Percentiles rank a stretch among this genome's conserved stretches.
These are phyloP conservation scores for Drosophila sturtevanti DNA, from an alignment of 1,140 invertebrate genomes.

Conservation along the genomic window DNA sequence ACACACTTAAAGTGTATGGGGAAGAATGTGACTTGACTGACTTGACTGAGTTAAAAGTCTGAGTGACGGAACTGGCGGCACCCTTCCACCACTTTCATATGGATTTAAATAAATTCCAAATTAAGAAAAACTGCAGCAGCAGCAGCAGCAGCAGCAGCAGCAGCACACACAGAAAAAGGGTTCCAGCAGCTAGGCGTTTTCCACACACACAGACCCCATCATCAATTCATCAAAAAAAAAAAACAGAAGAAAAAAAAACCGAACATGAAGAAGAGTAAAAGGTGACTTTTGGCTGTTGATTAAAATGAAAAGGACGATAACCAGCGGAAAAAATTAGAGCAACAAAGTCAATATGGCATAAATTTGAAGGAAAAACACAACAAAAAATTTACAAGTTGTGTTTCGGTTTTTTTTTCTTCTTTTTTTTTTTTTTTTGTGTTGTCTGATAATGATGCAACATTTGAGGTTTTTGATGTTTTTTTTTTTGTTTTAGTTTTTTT, in stretches of 20 bases:
- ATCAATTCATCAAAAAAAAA: slow-evolving; percentile 81
- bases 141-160: too few relatives aligned
- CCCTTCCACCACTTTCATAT: slow-evolving; percentile 44
- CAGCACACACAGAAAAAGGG: slow-evolving; percentile 41
- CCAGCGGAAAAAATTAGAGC: slow-evolving; percentile 80
- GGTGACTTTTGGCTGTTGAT: slow-evolving; percentile 43
- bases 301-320: slow-evolving; percentile 78
- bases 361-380: slow-evolving; percentile 44
- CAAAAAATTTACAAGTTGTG: slow-evolving; percentile 23
- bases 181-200: slow-evolving; percentile 42
- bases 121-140: slow-evolving; percentile 64
- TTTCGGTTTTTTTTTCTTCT: background rate
- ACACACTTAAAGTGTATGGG: too few relatives aligned
- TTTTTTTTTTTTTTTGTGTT: slow-evolving; percentile 25
- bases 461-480: slow-evolving; percentile 73
- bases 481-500: slow-evolving; percentile 18
- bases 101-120: slow-evolving; percentile 82
- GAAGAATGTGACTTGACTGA: slow-evolving; percentile 34
- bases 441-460: slow-evolving; percentile 77
- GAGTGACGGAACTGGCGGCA: slow-evolving; percentile 29
- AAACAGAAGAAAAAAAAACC: background rate
- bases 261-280: slow-evolving; percentile 11
- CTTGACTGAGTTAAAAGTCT: slow-evolving; percentile 14
- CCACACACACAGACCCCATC: slow-evolving; percentile 69
- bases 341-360: slow-evolving; percentile 79